Percentiles rank a stretch among this genome's conserved stretches.
phyloP scores from a whole-genome alignment of 2,113 vertebrate genomes.

The Bothrops jararaca region DNA sequence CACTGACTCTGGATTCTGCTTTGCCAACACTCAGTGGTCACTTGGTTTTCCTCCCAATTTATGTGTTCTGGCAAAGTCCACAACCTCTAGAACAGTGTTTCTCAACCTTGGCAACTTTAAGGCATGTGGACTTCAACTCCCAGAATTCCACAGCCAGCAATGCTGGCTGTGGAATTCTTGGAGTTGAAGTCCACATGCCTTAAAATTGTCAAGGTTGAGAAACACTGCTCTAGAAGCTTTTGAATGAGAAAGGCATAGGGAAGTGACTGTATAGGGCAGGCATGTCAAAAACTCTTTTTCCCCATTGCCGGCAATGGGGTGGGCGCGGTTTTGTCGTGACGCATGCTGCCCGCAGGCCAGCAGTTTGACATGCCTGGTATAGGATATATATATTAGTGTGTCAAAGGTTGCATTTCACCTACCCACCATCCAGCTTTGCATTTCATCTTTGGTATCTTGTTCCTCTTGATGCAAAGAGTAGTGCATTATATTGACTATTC shows the following conservation, averaged over 20 bases:
- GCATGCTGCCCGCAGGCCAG: too few species aligned
- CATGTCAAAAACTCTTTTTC: too few species aligned
- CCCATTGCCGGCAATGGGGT: too few species aligned
- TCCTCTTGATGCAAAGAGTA: not conserved
- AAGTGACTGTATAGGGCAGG: not conserved
- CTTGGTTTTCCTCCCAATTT: not conserved
- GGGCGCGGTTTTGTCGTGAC: too few species aligned
- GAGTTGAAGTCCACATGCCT: too few species aligned
- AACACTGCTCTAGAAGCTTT: not conserved
- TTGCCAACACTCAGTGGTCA: not conserved
- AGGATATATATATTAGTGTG: not conserved
- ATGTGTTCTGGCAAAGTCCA: not conserved
- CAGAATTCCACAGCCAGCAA: too few species aligned
- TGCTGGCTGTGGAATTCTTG: too few species aligned
- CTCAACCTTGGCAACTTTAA: too few species aligned
- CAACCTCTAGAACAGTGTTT: not conserved
- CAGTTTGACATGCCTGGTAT: not conserved
- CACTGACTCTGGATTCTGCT: not conserved
- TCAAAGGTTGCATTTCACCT: not conserved
- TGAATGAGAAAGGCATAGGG: not conserved
- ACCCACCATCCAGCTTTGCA: not conserved
- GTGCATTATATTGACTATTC: not conserved
- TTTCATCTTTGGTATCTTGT: not conserved
- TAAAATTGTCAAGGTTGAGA: too few species aligned
- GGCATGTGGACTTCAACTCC: too few species aligned